A percentile compares a stretch with the other conserved stretches of the same genome.
These are phyloP conservation scores for Drosophila nasuta DNA, from an alignment of 1,140 invertebrate species.

Conservation along the genomic window DNA sequence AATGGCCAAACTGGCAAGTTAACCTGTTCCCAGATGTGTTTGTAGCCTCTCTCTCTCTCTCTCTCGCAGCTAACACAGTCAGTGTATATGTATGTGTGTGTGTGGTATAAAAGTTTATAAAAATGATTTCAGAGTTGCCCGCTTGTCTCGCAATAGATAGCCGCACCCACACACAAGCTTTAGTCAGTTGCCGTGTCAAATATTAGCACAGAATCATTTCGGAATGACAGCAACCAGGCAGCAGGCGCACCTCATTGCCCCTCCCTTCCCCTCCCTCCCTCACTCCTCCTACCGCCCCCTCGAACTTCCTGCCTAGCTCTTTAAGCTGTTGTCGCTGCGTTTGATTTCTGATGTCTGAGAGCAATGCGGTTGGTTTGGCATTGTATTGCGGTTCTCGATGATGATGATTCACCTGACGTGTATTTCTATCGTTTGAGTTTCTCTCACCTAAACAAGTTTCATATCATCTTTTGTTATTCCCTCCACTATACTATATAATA, in stretches of 20 bases:
- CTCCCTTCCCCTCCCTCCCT: neutral
- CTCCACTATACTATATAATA: neutral
- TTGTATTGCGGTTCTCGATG: conserved; percentile 31
- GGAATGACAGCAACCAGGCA: conserved; percentile 33
- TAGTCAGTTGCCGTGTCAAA: conserved; percentile 30
- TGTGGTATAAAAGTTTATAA: conserved; percentile 6
- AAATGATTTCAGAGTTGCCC: conserved; percentile 34
- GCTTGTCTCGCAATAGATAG: conserved; percentile 5
- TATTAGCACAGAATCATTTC: conserved; percentile 52
- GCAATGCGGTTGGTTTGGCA: conserved; percentile 10
- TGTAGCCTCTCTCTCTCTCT: conserved; percentile 1
- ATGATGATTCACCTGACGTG: conserved; percentile 52
- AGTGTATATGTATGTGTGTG: conserved; percentile 4
- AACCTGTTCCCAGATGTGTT: conserved; percentile 35
- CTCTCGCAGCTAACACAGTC: neutral
- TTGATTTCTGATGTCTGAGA: conserved; percentile 11
- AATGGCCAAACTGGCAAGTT: conserved; percentile 49
- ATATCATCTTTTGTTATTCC: conserved; percentile 56
- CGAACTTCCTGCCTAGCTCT: neutral
- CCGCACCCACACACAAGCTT: conserved; percentile 34
- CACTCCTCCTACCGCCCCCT: neutral
- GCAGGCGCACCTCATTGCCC: neutral
- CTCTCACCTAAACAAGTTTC: conserved; percentile 58
- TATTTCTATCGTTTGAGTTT: conserved; percentile 34
- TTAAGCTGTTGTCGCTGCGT: conserved; percentile 8